These are phyloP conservation scores for Nyctibius grandis DNA, from an alignment of 2,797 vertebrate species.

Conservation along the genomic window DNA sequence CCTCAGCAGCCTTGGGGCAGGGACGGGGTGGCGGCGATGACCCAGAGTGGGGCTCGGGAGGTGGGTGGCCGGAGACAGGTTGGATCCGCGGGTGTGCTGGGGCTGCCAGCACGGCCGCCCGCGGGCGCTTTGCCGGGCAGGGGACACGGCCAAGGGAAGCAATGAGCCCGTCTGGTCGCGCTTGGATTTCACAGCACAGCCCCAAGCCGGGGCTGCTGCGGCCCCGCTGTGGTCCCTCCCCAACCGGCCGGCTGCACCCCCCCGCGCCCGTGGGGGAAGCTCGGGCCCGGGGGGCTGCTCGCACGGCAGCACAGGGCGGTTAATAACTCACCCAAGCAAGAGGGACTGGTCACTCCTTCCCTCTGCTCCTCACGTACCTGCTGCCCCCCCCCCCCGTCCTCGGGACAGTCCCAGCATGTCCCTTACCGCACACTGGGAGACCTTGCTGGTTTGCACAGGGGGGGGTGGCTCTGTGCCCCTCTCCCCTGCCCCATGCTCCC, in stretches of 20 bases:
- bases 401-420: not conserved
- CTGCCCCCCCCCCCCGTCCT: not conserved
- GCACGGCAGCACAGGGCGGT: not conserved
- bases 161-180: rapidly evolving
- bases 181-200: not conserved
- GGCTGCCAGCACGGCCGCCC: not conserved
- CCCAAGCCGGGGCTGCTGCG: not conserved
- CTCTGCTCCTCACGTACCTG: not conserved
- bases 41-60: not conserved
- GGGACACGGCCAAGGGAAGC: not conserved
- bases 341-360: not conserved
- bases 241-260: not conserved
- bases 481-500: not conserved
- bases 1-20: not conserved
- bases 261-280: rapidly evolving
- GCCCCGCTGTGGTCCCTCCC: not conserved
- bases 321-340: not conserved
- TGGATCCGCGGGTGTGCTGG: not conserved
- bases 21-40: not conserved
- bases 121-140: rapidly evolving
- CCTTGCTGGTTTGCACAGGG: not conserved
- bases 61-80: not conserved
- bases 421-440: not conserved
- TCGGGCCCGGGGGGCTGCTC: not conserved
- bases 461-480: not conserved